Evolutionary conservation across 2,113 vertebrate species (phyloP), one percentile per base, ranked within the genome.

Genomic region (Oxyura jamaicensis): DNA sequence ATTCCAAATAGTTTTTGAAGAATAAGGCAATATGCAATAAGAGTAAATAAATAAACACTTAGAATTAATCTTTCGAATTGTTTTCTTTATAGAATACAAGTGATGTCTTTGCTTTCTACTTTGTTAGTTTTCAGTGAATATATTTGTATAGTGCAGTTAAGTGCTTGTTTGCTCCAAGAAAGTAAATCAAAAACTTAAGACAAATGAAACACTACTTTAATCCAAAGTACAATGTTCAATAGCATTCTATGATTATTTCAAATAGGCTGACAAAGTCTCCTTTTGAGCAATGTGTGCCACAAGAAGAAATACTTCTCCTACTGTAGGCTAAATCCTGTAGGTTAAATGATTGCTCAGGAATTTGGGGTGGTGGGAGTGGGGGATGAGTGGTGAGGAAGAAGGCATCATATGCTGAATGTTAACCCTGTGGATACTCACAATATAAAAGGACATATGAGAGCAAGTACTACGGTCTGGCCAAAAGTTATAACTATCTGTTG

Each of bases 401-500:
- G 16, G n/a, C 36, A 74, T 66, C 35, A 22, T 25, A n/a, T 8
- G n/a, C 44, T 80, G 68, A 68, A 88, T 29, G 26, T 42, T 73
- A 80, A 88, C 18, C 28, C 50, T 71, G 42, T 48, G 55, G 48
- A 56, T 77, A 50, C 25, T 69, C 58, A 56, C 23, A 90, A 31
- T 0, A 62, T 48, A 58, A 46, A 78, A 78, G 41, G 48, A 18
- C 35, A 58, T 46, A 63, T 12, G 18, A 15, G 60, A 86, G 60
- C 9, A 94, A 90, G 60, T 50, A 50, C 48, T 39, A 88, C 8
- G 50, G 50, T 77, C 68, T 90, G 82, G 71, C 83, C 77, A 50
- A 94, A 96, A 93, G 53, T 71, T 94, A 71, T 53, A 91, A 85
- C 67, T 90, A 91, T 90, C 35, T 88, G 71, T 68, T 62, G 26